Evolutionary conservation across 2,113 vertebrate genomes (phyloP), one percentile per base, ranked within the genome.

Genomic region (Hippoglossus stenolepis): DNA sequence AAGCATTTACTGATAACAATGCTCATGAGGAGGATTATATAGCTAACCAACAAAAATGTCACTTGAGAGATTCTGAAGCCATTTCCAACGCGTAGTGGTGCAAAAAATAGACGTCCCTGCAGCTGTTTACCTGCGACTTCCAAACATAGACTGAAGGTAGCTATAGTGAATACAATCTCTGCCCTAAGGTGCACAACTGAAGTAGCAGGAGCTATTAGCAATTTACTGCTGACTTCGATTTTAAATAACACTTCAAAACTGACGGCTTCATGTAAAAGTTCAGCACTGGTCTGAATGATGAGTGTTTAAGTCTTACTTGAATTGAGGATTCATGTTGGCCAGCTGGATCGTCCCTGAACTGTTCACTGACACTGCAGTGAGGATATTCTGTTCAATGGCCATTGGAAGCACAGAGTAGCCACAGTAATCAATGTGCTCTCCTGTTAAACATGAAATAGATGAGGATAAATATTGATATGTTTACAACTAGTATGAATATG

Each of bases 341-440:
- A 99, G 87, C 15, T 95, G 93, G 62, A 99, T 93, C 53, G 75
- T 89, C 40, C 93, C 84, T 43, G 93, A 94, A 68, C 89, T 88
- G 45, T 95, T 95, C 70, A 96, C 92, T 60, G 96, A 96, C 77
- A 96, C 96, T 14, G 98, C 97, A 82, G 97, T 95, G 24, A 99
- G 88, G 76, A 99, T 97, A 76, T 94, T 97, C 90, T 97, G 98
- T 75, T 99, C 97, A 79, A 99, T 94, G 53, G 98, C 98, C 98
- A 99, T 99, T 0, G 98, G 98, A 73, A 99, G 96, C 65, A 99
- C 98, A 76, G 97, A 95, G 73, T 99, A 99, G 2, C 98, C 98
- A 83, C 98, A 99, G 79, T 99, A 99, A 90, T 99, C 98, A 75
- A 99, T 97, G 79, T 99, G 98, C 80, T 99, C 98, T 68, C 98